Evolutionary conservation across 1,140 invertebrate genomes (phyloP).

Genomic region (Zaprionus kolodkinae): DNA sequence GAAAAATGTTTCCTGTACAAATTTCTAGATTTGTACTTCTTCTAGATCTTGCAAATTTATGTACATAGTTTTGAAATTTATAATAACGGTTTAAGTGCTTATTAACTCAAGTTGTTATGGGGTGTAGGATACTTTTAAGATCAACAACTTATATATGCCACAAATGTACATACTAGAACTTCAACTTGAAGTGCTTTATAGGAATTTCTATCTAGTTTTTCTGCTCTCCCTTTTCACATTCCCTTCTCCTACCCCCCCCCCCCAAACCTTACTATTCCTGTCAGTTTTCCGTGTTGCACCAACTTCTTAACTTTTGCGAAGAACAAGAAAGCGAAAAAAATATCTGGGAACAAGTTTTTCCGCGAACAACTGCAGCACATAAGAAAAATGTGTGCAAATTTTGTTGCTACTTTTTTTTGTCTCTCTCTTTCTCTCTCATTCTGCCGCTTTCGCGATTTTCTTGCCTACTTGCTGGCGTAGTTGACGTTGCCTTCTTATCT

Average conservation of each 20-base stretch:
- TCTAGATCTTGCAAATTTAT: too few relatives aligned
- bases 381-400: slow-evolving; percentile 25
- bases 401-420: slow-evolving; percentile 9
- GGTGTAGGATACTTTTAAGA: background rate
- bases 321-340: slow-evolving; percentile 21
- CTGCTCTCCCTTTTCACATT: background rate
- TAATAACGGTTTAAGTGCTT: background rate
- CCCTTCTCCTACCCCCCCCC: too few relatives aligned
- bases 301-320: slow-evolving; percentile 4
- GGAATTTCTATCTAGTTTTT: background rate
- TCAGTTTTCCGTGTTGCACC: background rate
- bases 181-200: background rate
- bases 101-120: background rate
- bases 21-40: too few relatives aligned
- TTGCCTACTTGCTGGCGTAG: slow-evolving; percentile 20
- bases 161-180: background rate
- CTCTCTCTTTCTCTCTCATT: slow-evolving; percentile 6
- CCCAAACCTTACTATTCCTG: background rate
- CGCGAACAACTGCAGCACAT: slow-evolving; percentile 3
- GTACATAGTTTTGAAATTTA: background rate
- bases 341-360: slow-evolving; percentile 18
- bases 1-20: too few relatives aligned
- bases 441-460: background rate
- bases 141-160: background rate
- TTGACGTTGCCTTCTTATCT: slow-evolving; percentile 37